These are phyloP conservation scores for Rachycentron canadum DNA, from an alignment of 2,797 vertebrate species.

Conservation along the genomic window DNA sequence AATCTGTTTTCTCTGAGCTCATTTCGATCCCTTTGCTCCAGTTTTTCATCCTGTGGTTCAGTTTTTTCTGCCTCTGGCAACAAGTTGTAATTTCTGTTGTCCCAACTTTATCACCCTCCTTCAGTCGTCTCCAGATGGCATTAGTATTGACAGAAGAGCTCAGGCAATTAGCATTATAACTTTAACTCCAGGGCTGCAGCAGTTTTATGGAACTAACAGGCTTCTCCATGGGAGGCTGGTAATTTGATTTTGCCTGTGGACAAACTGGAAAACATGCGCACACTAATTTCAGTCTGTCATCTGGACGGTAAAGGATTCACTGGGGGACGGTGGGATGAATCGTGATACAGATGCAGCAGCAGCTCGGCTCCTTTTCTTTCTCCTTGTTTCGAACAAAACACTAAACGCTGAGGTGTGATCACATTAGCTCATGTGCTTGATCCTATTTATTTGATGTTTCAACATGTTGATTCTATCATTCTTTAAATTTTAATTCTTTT, in stretches of 20 bases:
- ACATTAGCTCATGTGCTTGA: too few relatives aligned
- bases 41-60: background rate
- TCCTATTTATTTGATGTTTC: too few relatives aligned
- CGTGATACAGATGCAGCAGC: slow-evolving; percentile 10
- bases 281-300: slow-evolving; percentile 53
- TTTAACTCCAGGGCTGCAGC: slow-evolving; percentile 48
- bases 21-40: background rate
- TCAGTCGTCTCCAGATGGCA: slow-evolving; percentile 55
- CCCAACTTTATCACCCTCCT: slow-evolving; percentile 21
- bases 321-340: slow-evolving; percentile 10
- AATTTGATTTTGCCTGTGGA: slow-evolving; percentile 56
- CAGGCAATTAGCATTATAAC: slow-evolving; percentile 54
- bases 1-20: too few relatives aligned
- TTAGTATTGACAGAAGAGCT: slow-evolving; percentile 58
- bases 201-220: slow-evolving; percentile 49
- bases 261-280: slow-evolving; percentile 46
- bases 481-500: too few relatives aligned
- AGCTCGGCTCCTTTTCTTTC: background rate
- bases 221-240: slow-evolving; percentile 26
- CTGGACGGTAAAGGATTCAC: slow-evolving; percentile 40
- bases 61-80: slow-evolving; percentile 41
- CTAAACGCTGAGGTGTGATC: background rate
- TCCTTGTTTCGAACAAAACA: background rate
- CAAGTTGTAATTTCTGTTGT: slow-evolving; percentile 30
- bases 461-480: too few relatives aligned